These are phyloP conservation scores for Pongo abelii DNA, from an alignment of 2,113 vertebrate genomes.

Conservation along the genomic window DNA sequence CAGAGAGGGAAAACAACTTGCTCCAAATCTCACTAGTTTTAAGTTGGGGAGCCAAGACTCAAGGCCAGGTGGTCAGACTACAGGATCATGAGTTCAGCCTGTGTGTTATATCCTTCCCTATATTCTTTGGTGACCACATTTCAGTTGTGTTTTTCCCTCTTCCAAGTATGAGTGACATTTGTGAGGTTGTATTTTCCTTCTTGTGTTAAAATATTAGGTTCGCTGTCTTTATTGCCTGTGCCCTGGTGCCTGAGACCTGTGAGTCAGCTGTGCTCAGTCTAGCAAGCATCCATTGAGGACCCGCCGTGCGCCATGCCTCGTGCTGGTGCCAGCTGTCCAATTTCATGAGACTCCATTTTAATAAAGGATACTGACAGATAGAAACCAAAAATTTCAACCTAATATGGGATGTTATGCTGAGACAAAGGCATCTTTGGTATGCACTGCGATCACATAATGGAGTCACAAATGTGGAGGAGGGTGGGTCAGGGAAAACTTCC, in stretches of 20 bases:
- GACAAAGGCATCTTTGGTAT: background rate
- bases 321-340: too few relatives aligned
- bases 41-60: background rate
- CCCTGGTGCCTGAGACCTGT: background rate
- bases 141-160: background rate
- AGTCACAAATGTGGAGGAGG: background rate
- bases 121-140: background rate
- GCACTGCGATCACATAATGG: background rate
- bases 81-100: background rate
- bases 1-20: background rate
- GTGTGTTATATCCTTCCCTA: background rate
- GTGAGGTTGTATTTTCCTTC: background rate
- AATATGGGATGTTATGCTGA: background rate
- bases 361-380: background rate
- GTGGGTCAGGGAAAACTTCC: background rate
- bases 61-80: background rate
- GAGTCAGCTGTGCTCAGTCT: background rate
- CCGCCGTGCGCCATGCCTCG: fast-evolving
- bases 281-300: background rate
- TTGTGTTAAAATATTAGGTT: background rate
- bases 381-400: background rate
- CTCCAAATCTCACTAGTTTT: background rate
- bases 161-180: background rate
- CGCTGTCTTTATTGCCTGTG: background rate
- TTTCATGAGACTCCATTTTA: background rate